A percentile compares a stretch with the other conserved stretches of the same genome.
phyloP scores from a whole-genome alignment of 1,140 invertebrate species.

The Ridgeia piscesae region DNA sequence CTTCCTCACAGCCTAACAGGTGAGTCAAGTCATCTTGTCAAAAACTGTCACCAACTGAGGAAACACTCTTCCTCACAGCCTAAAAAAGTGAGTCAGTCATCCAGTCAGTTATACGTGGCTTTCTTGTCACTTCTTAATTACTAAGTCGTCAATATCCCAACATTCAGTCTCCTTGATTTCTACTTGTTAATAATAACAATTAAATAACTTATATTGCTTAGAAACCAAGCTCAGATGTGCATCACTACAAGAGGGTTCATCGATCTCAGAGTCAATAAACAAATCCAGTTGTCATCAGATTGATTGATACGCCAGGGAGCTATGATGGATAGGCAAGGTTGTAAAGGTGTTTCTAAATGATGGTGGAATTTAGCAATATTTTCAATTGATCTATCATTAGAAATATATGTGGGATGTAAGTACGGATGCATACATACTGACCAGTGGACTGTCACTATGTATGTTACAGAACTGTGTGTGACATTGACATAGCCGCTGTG shows the following conservation, averaged over 20 bases:
- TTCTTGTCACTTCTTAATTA: neutral
- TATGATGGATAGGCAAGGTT: too few species aligned
- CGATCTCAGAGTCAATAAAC: too few species aligned
- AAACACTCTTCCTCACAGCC: slow-evolving; percentile 75
- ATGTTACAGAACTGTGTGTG: slow-evolving; percentile 68
- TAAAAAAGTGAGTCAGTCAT: slow-evolving; percentile 54
- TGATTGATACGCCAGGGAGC: too few species aligned
- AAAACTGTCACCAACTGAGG: slow-evolving; percentile 67
- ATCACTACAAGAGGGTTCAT: too few species aligned
- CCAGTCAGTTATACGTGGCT: neutral
- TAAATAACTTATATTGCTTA: too few species aligned
- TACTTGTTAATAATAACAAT: neutral
- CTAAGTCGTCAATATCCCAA: neutral
- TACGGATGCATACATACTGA: neutral
- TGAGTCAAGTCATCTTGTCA: slow-evolving; percentile 53
- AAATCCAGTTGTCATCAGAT: too few species aligned
- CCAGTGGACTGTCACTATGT: neutral
- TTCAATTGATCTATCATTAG: neutral
- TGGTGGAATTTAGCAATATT: too few species aligned
- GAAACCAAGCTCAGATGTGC: neutral
- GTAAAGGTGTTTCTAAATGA: too few species aligned
- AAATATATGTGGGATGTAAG: neutral
- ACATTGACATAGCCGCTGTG: slow-evolving; percentile 73
- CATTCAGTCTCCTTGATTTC: neutral
- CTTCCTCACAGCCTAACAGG: slow-evolving; percentile 71